Evolutionary conservation across 2,797 vertebrate genomes (phyloP), one percentile per base, ranked within the genome.

Genomic region (Gymnopithys bicolor): DNA sequence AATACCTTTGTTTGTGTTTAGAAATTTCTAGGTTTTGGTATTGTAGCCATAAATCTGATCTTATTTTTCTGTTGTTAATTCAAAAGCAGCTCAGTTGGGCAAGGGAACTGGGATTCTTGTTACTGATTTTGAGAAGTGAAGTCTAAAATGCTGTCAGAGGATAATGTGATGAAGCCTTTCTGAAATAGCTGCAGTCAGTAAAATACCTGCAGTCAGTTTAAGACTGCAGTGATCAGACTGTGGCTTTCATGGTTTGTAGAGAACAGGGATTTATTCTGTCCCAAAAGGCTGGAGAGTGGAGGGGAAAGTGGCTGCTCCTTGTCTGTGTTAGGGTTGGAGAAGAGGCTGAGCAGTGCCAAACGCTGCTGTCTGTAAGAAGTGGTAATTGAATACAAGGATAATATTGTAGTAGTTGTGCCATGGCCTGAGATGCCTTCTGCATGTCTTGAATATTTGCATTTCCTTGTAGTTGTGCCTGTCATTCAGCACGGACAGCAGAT

Each of bases 401-500:
- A 76, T 86, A 49, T 45, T 7, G 3, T 51, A 41, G 22, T 51
- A 48, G 24, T 53, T 86, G 22, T 81, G 33, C 48, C 24, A 1
- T 41, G n/a, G 13, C 84, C 81, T 87, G 60, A 77, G 77, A 87
- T 33, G 32, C 37, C 27, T 59, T 45, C 21, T 69, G 22, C 24
- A 3, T 5, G 17, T n/a, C 22, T 70, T 73, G 73, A 46, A 77
- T 55, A 24, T 63, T 83, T 93, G 35, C 10, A 3, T 93, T 75
- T 94, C 4, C 88, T 97, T 96, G 43, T 92, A 99, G 99, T 99
- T 84, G 97, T 98, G 93, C 99, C 99, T 35, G 98, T 98, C 76
- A 99, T 99, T 97, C 99, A 99, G 90, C 98, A 99, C 0, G 99
- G 99, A 27, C 99, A 99, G 91, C 99, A 99, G 96, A 98, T 99